Base-by-base conservation (phyloP, 2,888 invertebrate species). In the Parnassius orleans region DNA sequence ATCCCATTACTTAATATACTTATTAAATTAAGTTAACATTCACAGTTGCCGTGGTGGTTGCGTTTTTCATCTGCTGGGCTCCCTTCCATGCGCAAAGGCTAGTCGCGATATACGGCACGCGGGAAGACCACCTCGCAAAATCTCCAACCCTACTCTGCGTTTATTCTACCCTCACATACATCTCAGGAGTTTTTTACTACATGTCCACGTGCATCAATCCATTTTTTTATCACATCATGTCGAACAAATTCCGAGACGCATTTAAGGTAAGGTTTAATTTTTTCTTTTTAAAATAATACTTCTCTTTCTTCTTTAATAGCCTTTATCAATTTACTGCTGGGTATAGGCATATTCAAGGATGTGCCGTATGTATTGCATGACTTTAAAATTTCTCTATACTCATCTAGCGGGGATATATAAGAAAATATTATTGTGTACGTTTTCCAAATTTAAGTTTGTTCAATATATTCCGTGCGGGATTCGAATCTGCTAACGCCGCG, bases 71-170 rank as follows among this genome's bases (percentile, higher is more conserved):
- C 42, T 98, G 97, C 85, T 97, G 96, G 96, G 96, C 96, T 0
- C 98, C 98, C 1, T 98, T 98, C 87, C 98, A 98, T 84, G 96
- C 97, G 0, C 98, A 98, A 81, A 93, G 98, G 11, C 93, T 98
- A 57, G 93, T 97, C 65, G 95, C 95, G 10, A 94, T 95, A 65
- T 95, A 97, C 84, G 93, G 95, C 60, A 90, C 93, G 69, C 84
- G 92, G 10, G 84, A 85, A 47, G 74, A 87, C 65, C 84, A 91
- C 55, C 70, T 69, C 10, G 84, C 90, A 74, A 77, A 84, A 65
- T 87, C 87, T 7, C 81, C 84, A 66, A 69, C 88, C 60, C 85
- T 94, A 51, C 86, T 92, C 59, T 87, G 91, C n/a, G 87, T 94
- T 9, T 96, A 96, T 83, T 92, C 93, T 60, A 90, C 94, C 57